These are phyloP conservation scores for Teinopalpus imperialis DNA, from an alignment of 2,888 invertebrate genomes.

Conservation along the genomic window DNA sequence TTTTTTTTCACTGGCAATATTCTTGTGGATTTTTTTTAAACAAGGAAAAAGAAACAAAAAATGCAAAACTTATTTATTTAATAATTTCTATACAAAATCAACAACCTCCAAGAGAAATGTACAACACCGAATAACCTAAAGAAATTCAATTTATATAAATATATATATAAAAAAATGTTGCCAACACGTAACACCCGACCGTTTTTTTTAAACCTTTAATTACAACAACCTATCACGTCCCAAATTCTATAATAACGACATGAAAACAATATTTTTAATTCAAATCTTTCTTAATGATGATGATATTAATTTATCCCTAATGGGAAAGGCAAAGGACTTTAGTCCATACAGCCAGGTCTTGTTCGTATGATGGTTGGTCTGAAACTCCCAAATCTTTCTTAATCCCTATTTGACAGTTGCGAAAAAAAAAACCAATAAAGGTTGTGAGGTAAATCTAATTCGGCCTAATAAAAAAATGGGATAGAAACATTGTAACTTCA, in stretches of 20 bases:
- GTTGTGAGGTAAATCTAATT: no score
- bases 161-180: constrained; percentile 10
- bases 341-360: no score
- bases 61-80: constrained; percentile 25
- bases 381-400: no score
- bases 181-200: constrained; percentile 7
- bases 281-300: no score
- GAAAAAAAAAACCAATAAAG: no score
- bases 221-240: not conserved
- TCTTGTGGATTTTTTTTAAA: no score
- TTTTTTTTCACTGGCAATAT: no score
- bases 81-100: constrained; percentile 29
- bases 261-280: no score
- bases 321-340: no score
- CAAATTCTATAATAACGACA: not conserved
- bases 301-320: no score
- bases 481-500: no score
- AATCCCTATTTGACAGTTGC: not conserved
- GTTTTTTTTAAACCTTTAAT: not conserved
- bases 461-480: not conserved
- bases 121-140: constrained; percentile 25
- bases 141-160: constrained; percentile 6
- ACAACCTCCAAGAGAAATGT: constrained; percentile 28
- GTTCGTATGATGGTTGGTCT: no score
- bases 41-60: constrained; percentile 10